Conservation (phyloP, 2,113 vertebrate species). For the Engystomops pustulosus region DNA sequence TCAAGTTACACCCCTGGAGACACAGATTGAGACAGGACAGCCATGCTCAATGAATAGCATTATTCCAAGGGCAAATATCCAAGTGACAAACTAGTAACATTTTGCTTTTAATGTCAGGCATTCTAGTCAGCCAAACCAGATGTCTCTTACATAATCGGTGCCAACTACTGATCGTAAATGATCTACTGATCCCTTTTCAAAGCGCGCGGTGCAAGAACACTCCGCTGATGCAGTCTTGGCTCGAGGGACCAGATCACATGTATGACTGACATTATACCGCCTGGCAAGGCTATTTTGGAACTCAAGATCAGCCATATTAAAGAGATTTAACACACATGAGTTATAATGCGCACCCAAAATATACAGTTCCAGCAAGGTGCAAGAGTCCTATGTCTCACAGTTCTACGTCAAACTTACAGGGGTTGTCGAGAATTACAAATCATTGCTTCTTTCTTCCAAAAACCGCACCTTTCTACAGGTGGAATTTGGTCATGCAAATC, state of each 20-base stretch:
- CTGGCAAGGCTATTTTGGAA: slow-evolving; percentile 28
- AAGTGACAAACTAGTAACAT: not conserved
- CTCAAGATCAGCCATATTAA: not conserved
- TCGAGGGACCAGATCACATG: not conserved
- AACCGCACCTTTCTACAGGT: too few relatives aligned
- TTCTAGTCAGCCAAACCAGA: slow-evolving; percentile 25
- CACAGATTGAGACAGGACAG: too few relatives aligned
- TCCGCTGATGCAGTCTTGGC: slow-evolving; percentile 36
- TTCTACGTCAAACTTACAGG: too few relatives aligned
- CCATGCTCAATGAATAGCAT: too few relatives aligned
- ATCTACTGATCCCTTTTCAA: slow-evolving; percentile 35
- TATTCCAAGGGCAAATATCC: too few relatives aligned
- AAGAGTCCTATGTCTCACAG: too few relatives aligned
- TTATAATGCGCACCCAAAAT: not conserved
- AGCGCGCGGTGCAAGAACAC: slow-evolving; percentile 24
- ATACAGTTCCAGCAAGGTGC: not conserved
- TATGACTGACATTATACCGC: slow-evolving; percentile 18
- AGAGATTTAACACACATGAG: not conserved
- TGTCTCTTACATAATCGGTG: not conserved
- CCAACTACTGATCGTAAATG: slow-evolving; percentile 24
- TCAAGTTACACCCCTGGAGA: too few relatives aligned
- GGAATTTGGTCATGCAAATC: too few relatives aligned
- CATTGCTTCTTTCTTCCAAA: too few relatives aligned
- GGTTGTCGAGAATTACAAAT: too few relatives aligned
- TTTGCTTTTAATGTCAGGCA: slow-evolving; percentile 9